A percentile compares a stretch with the other conserved stretches of the same genome.
phyloP scores from a whole-genome alignment of 2,797 vertebrate genomes.

The Acropternis orthonyx region DNA sequence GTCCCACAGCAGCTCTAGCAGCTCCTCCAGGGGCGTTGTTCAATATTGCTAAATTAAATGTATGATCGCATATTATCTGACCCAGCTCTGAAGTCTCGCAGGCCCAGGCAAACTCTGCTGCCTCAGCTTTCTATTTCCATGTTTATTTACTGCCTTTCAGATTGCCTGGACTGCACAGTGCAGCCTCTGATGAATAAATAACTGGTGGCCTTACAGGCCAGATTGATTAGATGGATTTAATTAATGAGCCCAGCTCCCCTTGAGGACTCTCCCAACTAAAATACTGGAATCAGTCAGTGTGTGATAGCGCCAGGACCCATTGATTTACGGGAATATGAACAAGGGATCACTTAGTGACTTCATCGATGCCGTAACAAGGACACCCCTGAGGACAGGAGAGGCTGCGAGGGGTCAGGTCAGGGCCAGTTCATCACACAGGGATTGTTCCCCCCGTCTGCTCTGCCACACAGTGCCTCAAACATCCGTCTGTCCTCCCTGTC shows the following conservation, averaged over 20 bases:
- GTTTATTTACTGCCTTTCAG: slow-evolving; percentile 64
- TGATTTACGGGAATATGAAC: slow-evolving; percentile 3
- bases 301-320: background rate
- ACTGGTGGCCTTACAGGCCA: slow-evolving; percentile 51
- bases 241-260: slow-evolving; percentile 49
- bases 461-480: background rate
- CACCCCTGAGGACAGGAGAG: background rate
- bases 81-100: slow-evolving; percentile 9
- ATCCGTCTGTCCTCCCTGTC: background rate
- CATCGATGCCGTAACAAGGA: background rate
- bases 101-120: slow-evolving; percentile 35
- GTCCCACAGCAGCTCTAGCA: fast-evolving
- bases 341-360: background rate
- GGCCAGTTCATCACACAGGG: background rate
- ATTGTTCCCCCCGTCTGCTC: background rate
- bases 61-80: background rate
- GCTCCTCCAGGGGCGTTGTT: background rate
- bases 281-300: slow-evolving; percentile 30
- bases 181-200: slow-evolving; percentile 58
- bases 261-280: slow-evolving; percentile 1
- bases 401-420: background rate
- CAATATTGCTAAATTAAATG: slow-evolving; percentile 2
- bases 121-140: slow-evolving; percentile 56
- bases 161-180: background rate
- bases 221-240: slow-evolving; percentile 67